phyloP scores from a whole-genome alignment of 64 coral and sea anemone genomes.

The Hydrozoanthus tunicans region DNA sequence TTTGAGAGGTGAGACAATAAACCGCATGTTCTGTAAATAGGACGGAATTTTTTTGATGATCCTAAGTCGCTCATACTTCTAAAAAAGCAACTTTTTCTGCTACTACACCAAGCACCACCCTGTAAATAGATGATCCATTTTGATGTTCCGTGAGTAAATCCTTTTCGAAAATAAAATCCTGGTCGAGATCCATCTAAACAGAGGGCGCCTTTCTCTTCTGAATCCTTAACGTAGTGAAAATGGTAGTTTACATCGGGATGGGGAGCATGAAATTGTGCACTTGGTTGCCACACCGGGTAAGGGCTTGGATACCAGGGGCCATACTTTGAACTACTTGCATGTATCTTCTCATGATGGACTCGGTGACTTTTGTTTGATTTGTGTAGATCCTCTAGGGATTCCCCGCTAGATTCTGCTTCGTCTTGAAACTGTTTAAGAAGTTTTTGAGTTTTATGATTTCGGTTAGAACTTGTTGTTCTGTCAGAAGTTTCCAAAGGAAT shows the following conservation, averaged over 20 bases:
- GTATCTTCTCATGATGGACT: constrained; percentile 20
- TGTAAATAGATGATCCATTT: constrained; percentile 91
- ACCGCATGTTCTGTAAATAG: constrained; percentile 60
- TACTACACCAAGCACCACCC: constrained; percentile 89
- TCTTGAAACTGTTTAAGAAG: constrained; percentile 25
- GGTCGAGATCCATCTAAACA: constrained; percentile 85
- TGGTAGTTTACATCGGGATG: background rate
- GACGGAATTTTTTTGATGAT: constrained; percentile 65
- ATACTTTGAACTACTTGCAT: constrained; percentile 29
- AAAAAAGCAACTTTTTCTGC: constrained; percentile 46
- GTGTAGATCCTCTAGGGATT: constrained; percentile 7
- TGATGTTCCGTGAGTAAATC: constrained; percentile 40
- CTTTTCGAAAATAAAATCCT: constrained; percentile 70
- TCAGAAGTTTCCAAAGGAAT: background rate
- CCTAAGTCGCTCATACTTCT: constrained; percentile 71
- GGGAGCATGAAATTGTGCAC: background rate
- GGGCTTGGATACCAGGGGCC: constrained; percentile 51
- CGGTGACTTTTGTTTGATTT: constrained; percentile 5
- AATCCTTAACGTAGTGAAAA: constrained; percentile 7
- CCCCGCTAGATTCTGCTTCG: constrained; percentile 30
- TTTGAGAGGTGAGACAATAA: constrained; percentile 55
- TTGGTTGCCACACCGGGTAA: constrained; percentile 16
- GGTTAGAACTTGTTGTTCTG: background rate
- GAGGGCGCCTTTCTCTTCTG: constrained; percentile 68
- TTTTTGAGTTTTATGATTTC: background rate